Evolutionary conservation across 2,888 invertebrate genomes (phyloP).

Genomic region (Geotrupes spiniger): DNA sequence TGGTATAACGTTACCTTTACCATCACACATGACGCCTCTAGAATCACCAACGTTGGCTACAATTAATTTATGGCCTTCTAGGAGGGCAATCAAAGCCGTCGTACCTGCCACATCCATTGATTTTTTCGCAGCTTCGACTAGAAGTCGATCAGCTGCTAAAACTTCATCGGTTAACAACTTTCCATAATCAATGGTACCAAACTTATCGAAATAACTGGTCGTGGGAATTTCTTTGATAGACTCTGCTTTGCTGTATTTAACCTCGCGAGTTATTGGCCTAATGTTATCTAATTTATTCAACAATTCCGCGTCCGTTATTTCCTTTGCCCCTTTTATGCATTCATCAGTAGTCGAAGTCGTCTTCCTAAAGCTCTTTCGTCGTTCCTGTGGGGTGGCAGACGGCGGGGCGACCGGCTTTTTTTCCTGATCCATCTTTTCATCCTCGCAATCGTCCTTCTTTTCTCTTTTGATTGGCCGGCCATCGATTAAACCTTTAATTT

Average conservation of each 20-base stretch:
- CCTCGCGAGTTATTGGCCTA: conserved; percentile 61
- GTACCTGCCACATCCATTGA: conserved; percentile 79
- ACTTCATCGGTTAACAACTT: conserved; percentile 84
- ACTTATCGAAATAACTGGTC: conserved; percentile 66
- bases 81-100: conserved; percentile 85
- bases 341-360: conserved; percentile 57
- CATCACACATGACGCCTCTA: conserved; percentile 92
- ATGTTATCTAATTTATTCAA: conserved; percentile 63
- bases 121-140: conserved; percentile 81
- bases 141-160: conserved; percentile 74
- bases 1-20: conserved; percentile 84
- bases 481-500: conserved; percentile 66
- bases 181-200: conserved; percentile 75
- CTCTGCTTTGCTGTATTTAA: conserved; percentile 53
- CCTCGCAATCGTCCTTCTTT: conserved; percentile 32
- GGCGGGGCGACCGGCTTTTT: conserved; percentile 48
- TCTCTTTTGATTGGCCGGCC: conserved; percentile 48
- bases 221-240: conserved; percentile 53
- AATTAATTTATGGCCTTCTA: conserved; percentile 77
- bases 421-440: conserved; percentile 50
- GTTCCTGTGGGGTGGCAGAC: conserved; percentile 50
- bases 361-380: conserved; percentile 66
- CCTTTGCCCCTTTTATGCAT: conserved; percentile 49
- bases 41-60: conserved; percentile 98
- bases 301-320: conserved; percentile 67